Conservation (phyloP, 2,888 invertebrate species). For the Hetaerina titia region DNA sequence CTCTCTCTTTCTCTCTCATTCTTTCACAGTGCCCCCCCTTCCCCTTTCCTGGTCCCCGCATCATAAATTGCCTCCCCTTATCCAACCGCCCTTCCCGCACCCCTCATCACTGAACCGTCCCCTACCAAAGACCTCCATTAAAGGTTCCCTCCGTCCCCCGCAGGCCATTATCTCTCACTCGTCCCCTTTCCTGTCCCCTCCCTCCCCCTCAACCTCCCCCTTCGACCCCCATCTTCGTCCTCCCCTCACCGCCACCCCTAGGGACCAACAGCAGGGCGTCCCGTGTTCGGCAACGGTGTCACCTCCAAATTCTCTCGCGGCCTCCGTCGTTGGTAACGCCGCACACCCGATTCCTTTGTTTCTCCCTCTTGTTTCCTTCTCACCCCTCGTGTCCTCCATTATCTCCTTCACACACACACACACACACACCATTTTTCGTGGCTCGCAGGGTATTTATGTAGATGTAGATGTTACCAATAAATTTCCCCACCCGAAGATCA, state of each 20-base stretch:
- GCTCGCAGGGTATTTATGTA: no score
- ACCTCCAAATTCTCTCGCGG: background rate
- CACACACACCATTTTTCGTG: no score
- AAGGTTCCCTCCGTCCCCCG: background rate
- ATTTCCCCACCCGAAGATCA: no score
- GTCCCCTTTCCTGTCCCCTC: background rate
- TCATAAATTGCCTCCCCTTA: constrained; percentile 3
- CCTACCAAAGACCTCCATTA: background rate
- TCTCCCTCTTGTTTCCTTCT: background rate
- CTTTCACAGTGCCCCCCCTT: background rate
- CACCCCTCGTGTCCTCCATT: no score
- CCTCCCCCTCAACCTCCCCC: background rate
- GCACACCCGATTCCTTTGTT: no score
- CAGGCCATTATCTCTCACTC: background rate
- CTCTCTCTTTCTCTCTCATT: background rate
- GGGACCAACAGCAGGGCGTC: background rate
- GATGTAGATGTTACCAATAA: no score
- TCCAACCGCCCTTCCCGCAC: background rate
- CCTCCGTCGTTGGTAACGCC: background rate
- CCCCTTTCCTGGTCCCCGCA: background rate
- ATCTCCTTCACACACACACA: no score
- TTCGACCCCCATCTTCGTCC: background rate
- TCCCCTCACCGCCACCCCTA: background rate
- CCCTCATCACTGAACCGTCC: no score
- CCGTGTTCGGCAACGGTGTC: background rate